Evolutionary conservation across 2,113 vertebrate genomes (phyloP).

Genomic region (Aleadryas rufinucha): DNA sequence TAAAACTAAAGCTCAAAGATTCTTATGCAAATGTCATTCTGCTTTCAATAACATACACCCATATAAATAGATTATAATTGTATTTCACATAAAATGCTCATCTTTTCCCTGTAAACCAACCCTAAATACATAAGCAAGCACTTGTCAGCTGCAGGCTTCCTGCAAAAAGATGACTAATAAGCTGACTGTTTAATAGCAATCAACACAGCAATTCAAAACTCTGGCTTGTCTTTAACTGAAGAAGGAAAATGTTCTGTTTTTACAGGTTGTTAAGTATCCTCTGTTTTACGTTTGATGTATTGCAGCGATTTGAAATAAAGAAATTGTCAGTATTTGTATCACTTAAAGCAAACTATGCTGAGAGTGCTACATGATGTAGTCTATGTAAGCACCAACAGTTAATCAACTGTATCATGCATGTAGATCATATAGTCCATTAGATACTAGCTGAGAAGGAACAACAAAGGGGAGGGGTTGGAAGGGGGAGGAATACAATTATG

Average conservation of each 20-base stretch:
- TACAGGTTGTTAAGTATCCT: conserved; percentile 66
- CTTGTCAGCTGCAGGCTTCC: background rate
- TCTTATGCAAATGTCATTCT: background rate
- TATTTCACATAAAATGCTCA: background rate
- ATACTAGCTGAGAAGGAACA: conserved; percentile 62
- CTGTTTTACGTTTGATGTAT: conserved; percentile 57
- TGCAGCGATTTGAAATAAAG: conserved; percentile 50
- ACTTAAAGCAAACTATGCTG: conserved; percentile 58
- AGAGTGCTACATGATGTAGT: conserved; percentile 33
- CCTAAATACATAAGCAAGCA: conserved; percentile 1
- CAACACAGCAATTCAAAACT: conserved; percentile 44
- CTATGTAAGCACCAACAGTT: conserved; percentile 56
- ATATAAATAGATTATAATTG: background rate
- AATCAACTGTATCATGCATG: conserved; percentile 51
- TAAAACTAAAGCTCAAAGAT: background rate
- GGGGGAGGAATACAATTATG: conserved; percentile 61
- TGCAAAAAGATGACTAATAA: conserved; percentile 8
- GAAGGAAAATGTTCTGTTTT: conserved; percentile 46
- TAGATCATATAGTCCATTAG: conserved; percentile 64
- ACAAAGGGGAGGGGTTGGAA: conserved; percentile 47
- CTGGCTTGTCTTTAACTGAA: conserved; percentile 21
- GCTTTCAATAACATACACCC: background rate
- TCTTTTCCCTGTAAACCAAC: background rate
- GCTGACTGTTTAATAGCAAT: background rate
- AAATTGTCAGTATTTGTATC: conserved; percentile 59